Percentiles rank a stretch among this genome's conserved stretches.
Conservation (phyloP, 2,113 vertebrate species). For the Bos javanicus region DNA sequence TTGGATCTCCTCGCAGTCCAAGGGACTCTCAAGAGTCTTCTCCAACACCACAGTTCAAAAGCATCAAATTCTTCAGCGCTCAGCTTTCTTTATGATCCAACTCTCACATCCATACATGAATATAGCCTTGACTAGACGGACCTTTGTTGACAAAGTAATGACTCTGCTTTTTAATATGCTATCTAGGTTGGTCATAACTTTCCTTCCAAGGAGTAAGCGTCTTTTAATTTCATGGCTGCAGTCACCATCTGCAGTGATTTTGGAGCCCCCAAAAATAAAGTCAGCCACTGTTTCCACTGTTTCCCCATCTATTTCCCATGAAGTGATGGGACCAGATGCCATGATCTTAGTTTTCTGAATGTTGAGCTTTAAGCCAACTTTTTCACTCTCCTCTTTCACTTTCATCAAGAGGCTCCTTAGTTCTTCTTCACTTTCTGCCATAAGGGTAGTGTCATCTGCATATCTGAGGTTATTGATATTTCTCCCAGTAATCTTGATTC, state of each 20-base stretch:
- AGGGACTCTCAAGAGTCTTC: not conserved
- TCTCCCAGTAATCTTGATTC: no score
- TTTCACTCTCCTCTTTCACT: not conserved
- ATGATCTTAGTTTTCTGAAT: not conserved
- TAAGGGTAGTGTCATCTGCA: no score
- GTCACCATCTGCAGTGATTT: not conserved
- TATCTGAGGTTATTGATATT: no score
- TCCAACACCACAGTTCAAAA: not conserved
- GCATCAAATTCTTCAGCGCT: accelerated
- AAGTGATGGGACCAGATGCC: not conserved
- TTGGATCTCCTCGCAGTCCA: not conserved
- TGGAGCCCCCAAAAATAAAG: accelerated
- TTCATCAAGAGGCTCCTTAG: not conserved
- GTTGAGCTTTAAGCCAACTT: not conserved
- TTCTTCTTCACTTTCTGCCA: no score
- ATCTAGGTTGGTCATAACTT: not conserved
- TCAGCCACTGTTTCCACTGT: not conserved
- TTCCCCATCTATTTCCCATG: not conserved
- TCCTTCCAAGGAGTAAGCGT: not conserved
- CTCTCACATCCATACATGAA: not conserved
- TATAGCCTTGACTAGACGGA: not conserved
- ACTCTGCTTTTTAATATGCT: not conserved
- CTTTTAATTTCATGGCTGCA: not conserved
- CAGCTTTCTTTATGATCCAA: not conserved
- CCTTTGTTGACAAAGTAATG: not conserved